phyloP scores from a whole-genome alignment of 2,888 invertebrate species.

The Hyles lineata region DNA sequence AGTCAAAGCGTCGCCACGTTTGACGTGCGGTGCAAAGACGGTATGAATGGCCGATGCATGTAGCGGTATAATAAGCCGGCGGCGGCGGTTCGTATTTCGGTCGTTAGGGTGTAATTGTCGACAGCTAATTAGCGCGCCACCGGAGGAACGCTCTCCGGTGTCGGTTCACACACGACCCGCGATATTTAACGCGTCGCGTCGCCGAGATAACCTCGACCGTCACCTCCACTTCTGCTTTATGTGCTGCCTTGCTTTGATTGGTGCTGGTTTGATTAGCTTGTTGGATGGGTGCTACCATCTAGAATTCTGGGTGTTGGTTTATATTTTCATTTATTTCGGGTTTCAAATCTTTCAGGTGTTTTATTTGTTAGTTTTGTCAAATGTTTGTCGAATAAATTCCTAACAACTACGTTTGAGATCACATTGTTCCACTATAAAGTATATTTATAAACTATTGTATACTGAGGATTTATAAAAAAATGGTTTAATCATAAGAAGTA shows the following conservation, averaged over 20 bases:
- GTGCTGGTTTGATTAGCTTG: neutral
- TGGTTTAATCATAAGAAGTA: no score
- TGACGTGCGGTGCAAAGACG: constrained; percentile 40
- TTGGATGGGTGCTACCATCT: neutral
- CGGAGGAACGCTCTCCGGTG: constrained; percentile 67
- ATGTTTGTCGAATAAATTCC: no score
- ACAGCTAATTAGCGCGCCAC: constrained; percentile 77
- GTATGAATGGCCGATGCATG: constrained; percentile 57
- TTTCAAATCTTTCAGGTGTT: no score
- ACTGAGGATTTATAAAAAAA: no score
- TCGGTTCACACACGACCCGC: constrained; percentile 75
- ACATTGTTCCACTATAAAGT: no score
- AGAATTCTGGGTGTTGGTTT: no score
- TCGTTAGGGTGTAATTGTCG: constrained; percentile 80
- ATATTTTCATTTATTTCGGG: no score
- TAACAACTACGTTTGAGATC: no score
- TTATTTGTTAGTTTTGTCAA: no score
- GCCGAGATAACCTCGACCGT: constrained; percentile 31
- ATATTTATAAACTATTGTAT: no score
- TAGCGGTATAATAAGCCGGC: constrained; percentile 73
- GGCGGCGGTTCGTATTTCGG: constrained; percentile 71
- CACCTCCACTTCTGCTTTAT: constrained; percentile 4
- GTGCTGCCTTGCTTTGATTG: constrained; percentile 6
- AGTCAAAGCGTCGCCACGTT: constrained; percentile 45
- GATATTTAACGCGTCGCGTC: constrained; percentile 59